A percentile compares a stretch with the other conserved stretches of the same genome.
phyloP scores from a whole-genome alignment of 2,888 invertebrate genomes.

The Alcis repandata region DNA sequence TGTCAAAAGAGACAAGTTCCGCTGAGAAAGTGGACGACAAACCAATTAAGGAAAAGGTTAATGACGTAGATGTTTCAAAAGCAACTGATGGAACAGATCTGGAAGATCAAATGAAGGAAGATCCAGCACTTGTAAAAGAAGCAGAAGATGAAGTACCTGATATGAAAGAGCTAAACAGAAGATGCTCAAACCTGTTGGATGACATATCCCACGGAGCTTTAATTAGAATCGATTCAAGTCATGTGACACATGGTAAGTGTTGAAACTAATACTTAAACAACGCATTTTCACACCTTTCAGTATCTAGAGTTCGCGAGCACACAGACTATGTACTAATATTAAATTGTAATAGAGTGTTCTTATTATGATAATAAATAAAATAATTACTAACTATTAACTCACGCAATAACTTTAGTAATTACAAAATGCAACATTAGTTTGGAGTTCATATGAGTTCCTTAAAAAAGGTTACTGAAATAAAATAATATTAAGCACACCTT shows the following conservation, averaged over 20 bases:
- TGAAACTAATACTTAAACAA: not conserved
- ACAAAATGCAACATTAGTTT: too few relatives aligned
- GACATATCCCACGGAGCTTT: slow-evolving; percentile 84
- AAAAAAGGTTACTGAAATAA: too few relatives aligned
- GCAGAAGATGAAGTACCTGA: slow-evolving; percentile 73
- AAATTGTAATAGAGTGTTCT: too few relatives aligned
- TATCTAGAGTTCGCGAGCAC: not conserved
- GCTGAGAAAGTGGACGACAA: slow-evolving; percentile 44
- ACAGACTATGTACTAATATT: too few relatives aligned
- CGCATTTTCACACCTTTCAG: not conserved
- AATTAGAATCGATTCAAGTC: slow-evolving; percentile 81
- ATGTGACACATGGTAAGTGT: slow-evolving; percentile 78
- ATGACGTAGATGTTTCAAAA: slow-evolving; percentile 14
- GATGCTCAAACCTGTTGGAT: slow-evolving; percentile 83
- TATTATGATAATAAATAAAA: too few relatives aligned
- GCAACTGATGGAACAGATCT: not conserved
- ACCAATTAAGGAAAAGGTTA: slow-evolving; percentile 49
- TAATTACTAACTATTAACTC: too few relatives aligned
- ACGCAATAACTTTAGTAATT: too few relatives aligned
- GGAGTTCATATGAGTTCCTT: not conserved
- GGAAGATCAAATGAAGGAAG: slow-evolving; percentile 5
- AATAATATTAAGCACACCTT: not conserved
- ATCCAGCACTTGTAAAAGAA: slow-evolving; percentile 34
- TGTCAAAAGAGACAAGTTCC: slow-evolving; percentile 41
- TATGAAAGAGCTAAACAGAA: slow-evolving; percentile 80